Evolutionary conservation across 2,888 invertebrate species (phyloP).

Genomic region (Penaeus monodon): DNA sequence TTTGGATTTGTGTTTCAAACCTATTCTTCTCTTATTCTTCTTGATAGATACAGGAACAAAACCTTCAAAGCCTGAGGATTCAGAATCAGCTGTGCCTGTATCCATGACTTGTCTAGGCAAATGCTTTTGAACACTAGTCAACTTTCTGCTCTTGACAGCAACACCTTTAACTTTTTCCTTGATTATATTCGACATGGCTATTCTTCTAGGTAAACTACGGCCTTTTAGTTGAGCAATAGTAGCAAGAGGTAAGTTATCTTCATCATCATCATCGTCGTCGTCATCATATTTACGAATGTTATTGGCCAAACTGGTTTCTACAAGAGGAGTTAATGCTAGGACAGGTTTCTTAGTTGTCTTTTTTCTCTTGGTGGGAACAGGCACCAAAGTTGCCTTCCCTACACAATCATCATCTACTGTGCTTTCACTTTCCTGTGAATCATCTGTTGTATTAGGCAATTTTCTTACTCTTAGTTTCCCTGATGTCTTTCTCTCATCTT

Average conservation of each 20-base stretch:
- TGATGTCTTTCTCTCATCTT: too few species aligned
- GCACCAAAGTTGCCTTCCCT: background rate
- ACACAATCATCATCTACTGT: background rate
- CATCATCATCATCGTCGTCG: slow-evolving; percentile 24
- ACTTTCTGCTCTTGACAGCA: too few species aligned
- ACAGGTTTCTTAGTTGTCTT: slow-evolving; percentile 1
- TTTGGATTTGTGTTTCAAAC: slow-evolving; percentile 10
- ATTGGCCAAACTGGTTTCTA: background rate
- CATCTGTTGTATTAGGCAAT: too few species aligned
- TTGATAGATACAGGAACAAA: slow-evolving; percentile 12
- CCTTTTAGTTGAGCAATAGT: slow-evolving; percentile 16
- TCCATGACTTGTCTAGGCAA: background rate
- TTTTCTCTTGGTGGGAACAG: slow-evolving; percentile 6
- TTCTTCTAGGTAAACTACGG: background rate
- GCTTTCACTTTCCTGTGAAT: too few species aligned
- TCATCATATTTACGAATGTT: background rate
- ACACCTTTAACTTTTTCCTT: too few species aligned
- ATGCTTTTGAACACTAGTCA: too few species aligned
- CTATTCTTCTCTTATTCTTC: slow-evolving; percentile 3
- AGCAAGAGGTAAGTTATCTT: slow-evolving; percentile 34
- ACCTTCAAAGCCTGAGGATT: slow-evolving; percentile 39
- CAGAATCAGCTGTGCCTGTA: slow-evolving; percentile 16
- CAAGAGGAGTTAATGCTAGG: background rate
- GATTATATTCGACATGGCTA: too few species aligned
- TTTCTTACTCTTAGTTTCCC: too few species aligned